A percentile compares a stretch with the other conserved stretches of the same genome.
These are phyloP conservation scores for Scyliorhinus canicula DNA, from an alignment of 2,797 vertebrate species.

Conservation along the genomic window DNA sequence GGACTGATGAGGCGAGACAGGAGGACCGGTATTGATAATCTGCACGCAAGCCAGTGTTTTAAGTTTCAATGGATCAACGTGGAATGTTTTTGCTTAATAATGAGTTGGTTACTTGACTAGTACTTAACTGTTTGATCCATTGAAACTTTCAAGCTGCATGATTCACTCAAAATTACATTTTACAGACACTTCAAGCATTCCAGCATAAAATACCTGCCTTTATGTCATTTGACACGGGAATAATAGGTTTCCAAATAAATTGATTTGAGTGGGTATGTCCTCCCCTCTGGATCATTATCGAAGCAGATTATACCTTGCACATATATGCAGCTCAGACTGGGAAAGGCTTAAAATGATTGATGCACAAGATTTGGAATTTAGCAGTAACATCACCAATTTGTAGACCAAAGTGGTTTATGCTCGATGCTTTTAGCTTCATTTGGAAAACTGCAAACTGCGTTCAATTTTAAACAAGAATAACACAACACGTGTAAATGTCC, in stretches of 20 bases:
- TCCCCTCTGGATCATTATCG: not conserved
- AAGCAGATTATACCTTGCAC: not conserved
- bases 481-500: not conserved
- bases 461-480: not conserved
- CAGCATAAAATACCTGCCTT: not conserved
- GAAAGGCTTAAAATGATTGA: not conserved
- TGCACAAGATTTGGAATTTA: not conserved
- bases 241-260: not conserved
- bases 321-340: not conserved
- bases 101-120: not conserved
- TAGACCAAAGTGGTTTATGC: not conserved
- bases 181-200: not conserved
- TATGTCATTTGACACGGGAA: not conserved
- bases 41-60: not conserved
- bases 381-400: not conserved
- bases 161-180: not conserved
- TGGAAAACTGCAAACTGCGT: not conserved
- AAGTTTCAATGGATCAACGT: not conserved
- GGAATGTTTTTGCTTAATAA: not conserved
- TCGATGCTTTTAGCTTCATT: not conserved
- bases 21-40: not conserved
- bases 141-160: not conserved
- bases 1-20: not conserved
- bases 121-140: not conserved
- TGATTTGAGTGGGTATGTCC: not conserved